Evolutionary conservation across 2,797 vertebrate genomes (phyloP).

Genomic region (Neosilurus hyrtlii): DNA sequence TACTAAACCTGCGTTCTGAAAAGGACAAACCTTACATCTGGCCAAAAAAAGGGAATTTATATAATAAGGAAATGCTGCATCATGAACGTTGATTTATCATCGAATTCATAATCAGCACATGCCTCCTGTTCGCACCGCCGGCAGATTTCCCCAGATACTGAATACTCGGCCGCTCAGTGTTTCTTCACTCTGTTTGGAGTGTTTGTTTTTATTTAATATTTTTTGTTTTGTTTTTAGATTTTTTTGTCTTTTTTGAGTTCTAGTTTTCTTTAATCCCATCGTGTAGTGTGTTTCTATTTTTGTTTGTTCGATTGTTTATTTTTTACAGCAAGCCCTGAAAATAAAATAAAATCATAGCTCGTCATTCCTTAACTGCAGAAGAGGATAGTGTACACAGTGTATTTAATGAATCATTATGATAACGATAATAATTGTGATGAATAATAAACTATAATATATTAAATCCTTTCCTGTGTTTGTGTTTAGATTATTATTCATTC

Average conservation of each 20-base stretch:
- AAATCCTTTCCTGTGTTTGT: slow-evolving; percentile 49
- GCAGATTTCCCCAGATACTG: too few species aligned
- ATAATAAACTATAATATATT: slow-evolving; percentile 82
- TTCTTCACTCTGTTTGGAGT: background rate
- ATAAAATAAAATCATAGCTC: slow-evolving; percentile 69
- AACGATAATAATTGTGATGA: slow-evolving; percentile 69
- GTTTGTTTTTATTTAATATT: slow-evolving; percentile 25
- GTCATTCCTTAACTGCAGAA: slow-evolving; percentile 70
- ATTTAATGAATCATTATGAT: slow-evolving; percentile 74
- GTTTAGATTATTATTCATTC: background rate
- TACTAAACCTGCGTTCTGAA: background rate
- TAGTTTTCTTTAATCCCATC: slow-evolving; percentile 23
- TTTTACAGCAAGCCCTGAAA: slow-evolving; percentile 66
- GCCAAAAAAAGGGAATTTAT: background rate
- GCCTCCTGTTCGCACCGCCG: background rate
- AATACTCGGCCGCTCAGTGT: background rate
- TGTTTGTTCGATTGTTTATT: slow-evolving; percentile 64
- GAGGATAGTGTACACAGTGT: slow-evolving; percentile 71
- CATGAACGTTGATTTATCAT: background rate
- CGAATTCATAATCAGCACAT: background rate
- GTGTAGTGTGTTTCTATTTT: slow-evolving; percentile 37
- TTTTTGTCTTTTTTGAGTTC: background rate
- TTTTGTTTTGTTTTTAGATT: slow-evolving; percentile 27
- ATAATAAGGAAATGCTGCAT: background rate
- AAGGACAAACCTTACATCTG: background rate